Conservation (phyloP, 2,113 vertebrate genomes). For the Ailurus styani region DNA sequence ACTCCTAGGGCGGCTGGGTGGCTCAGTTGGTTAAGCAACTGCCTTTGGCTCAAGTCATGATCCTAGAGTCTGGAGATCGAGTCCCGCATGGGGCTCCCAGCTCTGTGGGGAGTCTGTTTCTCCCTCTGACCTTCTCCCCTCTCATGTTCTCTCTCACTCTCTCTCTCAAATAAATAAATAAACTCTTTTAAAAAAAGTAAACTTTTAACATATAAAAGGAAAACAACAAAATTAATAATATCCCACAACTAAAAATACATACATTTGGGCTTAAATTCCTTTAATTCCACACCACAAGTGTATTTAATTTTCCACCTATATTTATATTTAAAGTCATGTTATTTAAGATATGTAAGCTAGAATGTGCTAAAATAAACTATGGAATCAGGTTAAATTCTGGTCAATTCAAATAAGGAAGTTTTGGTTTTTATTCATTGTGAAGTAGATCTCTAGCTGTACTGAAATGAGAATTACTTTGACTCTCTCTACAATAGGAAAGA, state of each 20-base stretch:
- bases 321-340: not conserved
- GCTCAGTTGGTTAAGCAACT: no score
- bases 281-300: not conserved
- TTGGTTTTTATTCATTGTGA: not conserved
- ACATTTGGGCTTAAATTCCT: not conserved
- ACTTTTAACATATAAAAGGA: not conserved
- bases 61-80: no score
- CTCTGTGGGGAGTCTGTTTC: no score
- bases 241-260: not conserved
- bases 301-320: not conserved
- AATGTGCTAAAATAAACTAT: not conserved
- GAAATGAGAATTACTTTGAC: not conserved
- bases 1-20: not conserved
- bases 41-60: no score
- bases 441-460: not conserved
- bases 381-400: not conserved
- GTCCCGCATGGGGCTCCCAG: no score
- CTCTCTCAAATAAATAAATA: no score
- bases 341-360: not conserved
- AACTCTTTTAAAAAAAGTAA: no score
- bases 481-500: not conserved
- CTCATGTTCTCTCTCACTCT: no score
- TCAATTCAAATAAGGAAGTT: not conserved
- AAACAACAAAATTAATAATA: not conserved
- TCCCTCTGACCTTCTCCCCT: no score